Conservation (phyloP, 2,113 vertebrate species). For the Caranx ignobilis region DNA sequence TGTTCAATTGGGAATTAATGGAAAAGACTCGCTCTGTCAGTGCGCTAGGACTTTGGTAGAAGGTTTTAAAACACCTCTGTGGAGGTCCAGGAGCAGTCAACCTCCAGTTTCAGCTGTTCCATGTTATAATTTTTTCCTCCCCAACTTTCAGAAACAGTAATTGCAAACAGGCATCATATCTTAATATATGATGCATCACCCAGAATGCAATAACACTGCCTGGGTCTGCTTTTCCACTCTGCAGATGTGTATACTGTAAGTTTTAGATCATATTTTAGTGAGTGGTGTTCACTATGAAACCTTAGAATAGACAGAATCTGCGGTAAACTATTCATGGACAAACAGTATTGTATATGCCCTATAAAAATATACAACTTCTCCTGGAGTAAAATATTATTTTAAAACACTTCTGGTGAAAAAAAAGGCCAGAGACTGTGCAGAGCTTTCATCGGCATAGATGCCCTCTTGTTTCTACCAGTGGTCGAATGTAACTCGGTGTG, state of each 20-base stretch:
- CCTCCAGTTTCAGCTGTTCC: conserved; percentile 34
- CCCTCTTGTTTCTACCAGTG: background rate
- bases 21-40: conserved; percentile 37
- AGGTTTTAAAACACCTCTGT: conserved; percentile 43
- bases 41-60: conserved; percentile 2
- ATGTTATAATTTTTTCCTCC: conserved; percentile 35
- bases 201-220: conserved; percentile 7
- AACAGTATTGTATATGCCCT: background rate
- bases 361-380: conserved; percentile 36
- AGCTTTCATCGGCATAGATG: background rate
- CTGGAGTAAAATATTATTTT: conserved; percentile 22
- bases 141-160: conserved; percentile 47
- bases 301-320: conserved; percentile 25
- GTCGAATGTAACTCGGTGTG: background rate
- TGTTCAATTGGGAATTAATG: conserved; percentile 37
- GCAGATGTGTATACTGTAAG: conserved; percentile 41
- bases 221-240: conserved; percentile 46
- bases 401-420: conserved; percentile 31
- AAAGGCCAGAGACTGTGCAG: background rate
- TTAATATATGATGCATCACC: conserved; percentile 37
- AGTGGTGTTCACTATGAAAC: conserved; percentile 37
- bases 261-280: conserved; percentile 35
- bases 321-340: conserved; percentile 11
- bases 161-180: conserved; percentile 62
- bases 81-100: conserved; percentile 48